These are phyloP conservation scores for Exaiptasia diaphana DNA, from an alignment of 64 coral and sea anemone species.

Conservation along the genomic window DNA sequence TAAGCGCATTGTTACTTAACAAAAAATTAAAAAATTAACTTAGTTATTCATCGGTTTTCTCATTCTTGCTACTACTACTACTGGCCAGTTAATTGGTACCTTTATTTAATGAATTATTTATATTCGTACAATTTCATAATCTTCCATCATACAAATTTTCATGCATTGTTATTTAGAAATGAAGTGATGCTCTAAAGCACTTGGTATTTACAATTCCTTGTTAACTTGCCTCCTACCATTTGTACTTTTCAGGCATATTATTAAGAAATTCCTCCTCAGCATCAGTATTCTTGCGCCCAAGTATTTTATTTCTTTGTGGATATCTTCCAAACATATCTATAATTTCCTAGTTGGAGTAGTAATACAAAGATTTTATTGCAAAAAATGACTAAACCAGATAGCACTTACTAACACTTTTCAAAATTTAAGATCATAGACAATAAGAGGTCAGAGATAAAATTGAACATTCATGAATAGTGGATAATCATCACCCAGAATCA, in stretches of 20 bases:
- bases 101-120: no score
- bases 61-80: no score
- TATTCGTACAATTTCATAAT: no score
- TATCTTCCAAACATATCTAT: slow-evolving; percentile 62
- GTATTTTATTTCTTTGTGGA: slow-evolving; percentile 50
- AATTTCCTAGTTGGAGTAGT: slow-evolving; percentile 23
- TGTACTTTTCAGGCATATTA: slow-evolving; percentile 51
- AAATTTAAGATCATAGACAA: not conserved
- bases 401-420: not conserved
- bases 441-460: not conserved
- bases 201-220: no score
- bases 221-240: no score
- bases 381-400: not conserved
- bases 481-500: not conserved
- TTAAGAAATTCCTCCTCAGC: slow-evolving; percentile 57
- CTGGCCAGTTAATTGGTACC: no score
- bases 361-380: not conserved
- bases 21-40: no score
- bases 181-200: no score
- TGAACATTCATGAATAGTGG: not conserved
- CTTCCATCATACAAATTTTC: no score
- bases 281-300: slow-evolving; percentile 46
- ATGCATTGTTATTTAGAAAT: no score
- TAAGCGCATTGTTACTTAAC: no score
- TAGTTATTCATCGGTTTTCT: no score